phyloP scores from a whole-genome alignment of 2,797 vertebrate genomes.

The Eulemur mongoz region DNA sequence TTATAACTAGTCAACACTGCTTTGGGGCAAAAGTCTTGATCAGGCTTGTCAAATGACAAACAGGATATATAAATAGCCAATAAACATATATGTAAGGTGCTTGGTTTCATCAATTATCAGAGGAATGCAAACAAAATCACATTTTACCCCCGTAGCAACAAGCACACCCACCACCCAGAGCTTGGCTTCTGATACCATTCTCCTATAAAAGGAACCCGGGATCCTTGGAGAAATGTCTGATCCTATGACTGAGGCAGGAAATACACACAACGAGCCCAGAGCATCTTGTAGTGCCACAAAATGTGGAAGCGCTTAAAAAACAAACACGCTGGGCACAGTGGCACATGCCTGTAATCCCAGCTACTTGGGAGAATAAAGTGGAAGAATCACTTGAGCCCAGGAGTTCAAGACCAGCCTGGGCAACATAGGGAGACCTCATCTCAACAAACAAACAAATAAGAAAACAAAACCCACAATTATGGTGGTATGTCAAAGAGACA shows the following conservation, averaged over 20 bases:
- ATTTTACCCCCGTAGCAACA: neutral
- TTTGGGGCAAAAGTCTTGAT: neutral
- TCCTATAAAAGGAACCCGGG: neutral
- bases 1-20: neutral
- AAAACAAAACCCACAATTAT: neutral
- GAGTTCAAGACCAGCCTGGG: neutral
- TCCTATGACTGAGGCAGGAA: neutral
- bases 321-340: neutral
- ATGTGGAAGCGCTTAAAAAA: neutral
- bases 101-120: neutral
- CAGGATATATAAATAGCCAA: neutral
- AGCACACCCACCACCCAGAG: neutral
- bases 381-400: neutral
- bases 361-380: neutral
- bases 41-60: neutral
- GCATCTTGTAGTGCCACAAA: neutral
- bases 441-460: neutral
- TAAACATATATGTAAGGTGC: neutral
- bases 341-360: neutral
- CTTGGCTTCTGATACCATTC: neutral
- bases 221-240: constrained; percentile 9
- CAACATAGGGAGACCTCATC: neutral
- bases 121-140: neutral
- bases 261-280: neutral
- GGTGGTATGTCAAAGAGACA: neutral